Conservation (phyloP, 1,140 invertebrate species). For the Ruditapes philippinarum region DNA sequence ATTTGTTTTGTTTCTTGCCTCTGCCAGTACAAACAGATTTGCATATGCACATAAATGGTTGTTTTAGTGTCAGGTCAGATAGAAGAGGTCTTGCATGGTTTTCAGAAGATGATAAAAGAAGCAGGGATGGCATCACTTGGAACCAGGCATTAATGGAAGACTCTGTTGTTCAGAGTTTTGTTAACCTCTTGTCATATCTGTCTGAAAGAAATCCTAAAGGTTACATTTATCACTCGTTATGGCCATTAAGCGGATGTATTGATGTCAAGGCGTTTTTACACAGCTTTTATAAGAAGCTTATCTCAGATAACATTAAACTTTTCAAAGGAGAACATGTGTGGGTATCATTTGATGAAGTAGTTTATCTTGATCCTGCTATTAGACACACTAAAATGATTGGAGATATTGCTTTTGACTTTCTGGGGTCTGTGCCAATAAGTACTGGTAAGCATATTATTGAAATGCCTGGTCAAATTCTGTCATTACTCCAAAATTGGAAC, state of each 20-base stretch:
- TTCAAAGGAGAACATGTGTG: not conserved
- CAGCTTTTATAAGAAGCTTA: conserved; percentile 6
- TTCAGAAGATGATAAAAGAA: conserved; percentile 70
- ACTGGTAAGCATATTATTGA: not conserved
- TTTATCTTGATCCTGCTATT: conserved; percentile 28
- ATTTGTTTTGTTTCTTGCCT: conserved; percentile 79
- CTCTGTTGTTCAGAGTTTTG: conserved; percentile 28
- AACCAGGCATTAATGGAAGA: conserved; percentile 37
- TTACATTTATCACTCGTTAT: not conserved
- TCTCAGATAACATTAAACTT: not conserved
- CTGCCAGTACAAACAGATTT: conserved; percentile 75
- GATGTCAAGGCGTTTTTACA: not conserved
- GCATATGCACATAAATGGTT: conserved; percentile 76
- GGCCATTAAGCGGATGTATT: conserved; percentile 2
- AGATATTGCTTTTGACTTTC: conserved; percentile 11
- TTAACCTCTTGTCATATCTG: not conserved
- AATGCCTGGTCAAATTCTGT: conserved; percentile 9
- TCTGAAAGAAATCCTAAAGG: not conserved
- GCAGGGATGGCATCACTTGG: not conserved
- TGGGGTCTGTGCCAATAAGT: not conserved
- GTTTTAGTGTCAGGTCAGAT: conserved; percentile 75
- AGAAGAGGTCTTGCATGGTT: conserved; percentile 63
- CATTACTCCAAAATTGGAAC: not conserved
- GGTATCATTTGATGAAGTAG: conserved; percentile 31
- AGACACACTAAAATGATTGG: not conserved